These are phyloP conservation scores for Cryptoleucopteryx plumbea DNA, from an alignment of 2,113 vertebrate species.

Conservation along the genomic window DNA sequence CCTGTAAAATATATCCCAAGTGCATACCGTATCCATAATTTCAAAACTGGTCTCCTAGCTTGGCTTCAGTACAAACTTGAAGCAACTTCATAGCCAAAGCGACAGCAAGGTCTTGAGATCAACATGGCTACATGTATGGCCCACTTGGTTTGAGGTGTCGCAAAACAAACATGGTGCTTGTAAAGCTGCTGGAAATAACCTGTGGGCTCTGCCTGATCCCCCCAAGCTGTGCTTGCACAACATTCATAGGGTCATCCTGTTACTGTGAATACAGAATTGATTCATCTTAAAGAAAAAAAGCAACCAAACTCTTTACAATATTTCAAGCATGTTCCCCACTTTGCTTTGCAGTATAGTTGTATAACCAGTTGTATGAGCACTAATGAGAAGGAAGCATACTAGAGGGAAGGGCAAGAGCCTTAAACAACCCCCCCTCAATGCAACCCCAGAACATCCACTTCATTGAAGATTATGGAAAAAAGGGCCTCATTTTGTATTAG, in stretches of 20 bases:
- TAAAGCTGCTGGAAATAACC: background rate
- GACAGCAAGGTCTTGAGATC: background rate
- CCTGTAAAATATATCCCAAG: background rate
- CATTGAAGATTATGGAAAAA: background rate
- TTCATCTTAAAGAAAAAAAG: background rate
- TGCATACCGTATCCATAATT: rapidly evolving
- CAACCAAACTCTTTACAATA: background rate
- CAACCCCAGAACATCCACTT: background rate
- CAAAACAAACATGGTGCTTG: background rate
- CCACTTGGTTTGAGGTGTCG: background rate
- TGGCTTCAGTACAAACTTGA: background rate
- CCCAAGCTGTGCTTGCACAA: background rate
- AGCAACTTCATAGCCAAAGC: background rate
- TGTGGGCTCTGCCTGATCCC: background rate
- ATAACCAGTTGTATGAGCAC: background rate
- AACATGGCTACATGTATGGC: background rate
- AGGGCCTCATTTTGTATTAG: background rate
- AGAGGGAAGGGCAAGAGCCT: background rate
- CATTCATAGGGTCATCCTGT: background rate
- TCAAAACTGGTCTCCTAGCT: background rate
- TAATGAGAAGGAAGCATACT: background rate
- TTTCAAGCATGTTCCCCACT: background rate
- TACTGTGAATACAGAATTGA: background rate
- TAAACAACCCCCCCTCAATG: background rate
- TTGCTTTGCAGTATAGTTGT: background rate